Evolutionary conservation across 2,888 invertebrate species (phyloP).

Genomic region (Exocentrus adspersus): DNA sequence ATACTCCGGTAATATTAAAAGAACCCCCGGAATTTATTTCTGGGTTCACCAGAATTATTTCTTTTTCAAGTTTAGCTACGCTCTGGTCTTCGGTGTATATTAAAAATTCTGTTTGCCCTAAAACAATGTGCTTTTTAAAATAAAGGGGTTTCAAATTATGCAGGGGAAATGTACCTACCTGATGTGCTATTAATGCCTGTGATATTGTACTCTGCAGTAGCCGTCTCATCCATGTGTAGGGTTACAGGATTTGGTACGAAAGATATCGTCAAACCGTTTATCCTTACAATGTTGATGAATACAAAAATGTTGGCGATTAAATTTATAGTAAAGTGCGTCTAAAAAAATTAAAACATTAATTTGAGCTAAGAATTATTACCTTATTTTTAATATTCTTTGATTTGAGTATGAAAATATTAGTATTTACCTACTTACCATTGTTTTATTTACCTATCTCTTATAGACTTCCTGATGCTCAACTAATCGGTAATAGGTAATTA

Average conservation of each 20-base stretch:
- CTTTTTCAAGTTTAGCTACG: slow-evolving; percentile 31
- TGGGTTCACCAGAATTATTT: slow-evolving; percentile 22
- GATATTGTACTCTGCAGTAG: slow-evolving; percentile 13
- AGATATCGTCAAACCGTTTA: slow-evolving; percentile 13
- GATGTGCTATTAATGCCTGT: slow-evolving; percentile 16
- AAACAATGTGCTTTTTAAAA: slow-evolving; percentile 1
- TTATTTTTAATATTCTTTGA: no score
- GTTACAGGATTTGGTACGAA: slow-evolving; percentile 25
- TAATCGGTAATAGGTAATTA: neutral
- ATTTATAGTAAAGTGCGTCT: neutral
- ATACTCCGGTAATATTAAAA: slow-evolving; percentile 54
- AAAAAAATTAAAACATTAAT: neutral
- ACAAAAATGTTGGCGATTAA: neutral
- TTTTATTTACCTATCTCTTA: no score
- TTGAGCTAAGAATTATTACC: neutral
- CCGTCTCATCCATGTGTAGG: slow-evolving; percentile 23
- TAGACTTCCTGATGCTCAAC: neutral
- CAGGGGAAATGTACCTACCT: no score
- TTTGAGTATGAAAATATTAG: no score
- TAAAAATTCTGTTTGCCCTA: slow-evolving; percentile 16
- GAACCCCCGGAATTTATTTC: slow-evolving; percentile 35
- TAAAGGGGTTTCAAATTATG: no score
- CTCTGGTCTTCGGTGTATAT: slow-evolving; percentile 31
- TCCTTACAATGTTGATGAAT: neutral
- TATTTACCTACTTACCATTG: no score